Base-by-base conservation (phyloP, 2,113 vertebrate species). In the Gadus macrocephalus region DNA sequence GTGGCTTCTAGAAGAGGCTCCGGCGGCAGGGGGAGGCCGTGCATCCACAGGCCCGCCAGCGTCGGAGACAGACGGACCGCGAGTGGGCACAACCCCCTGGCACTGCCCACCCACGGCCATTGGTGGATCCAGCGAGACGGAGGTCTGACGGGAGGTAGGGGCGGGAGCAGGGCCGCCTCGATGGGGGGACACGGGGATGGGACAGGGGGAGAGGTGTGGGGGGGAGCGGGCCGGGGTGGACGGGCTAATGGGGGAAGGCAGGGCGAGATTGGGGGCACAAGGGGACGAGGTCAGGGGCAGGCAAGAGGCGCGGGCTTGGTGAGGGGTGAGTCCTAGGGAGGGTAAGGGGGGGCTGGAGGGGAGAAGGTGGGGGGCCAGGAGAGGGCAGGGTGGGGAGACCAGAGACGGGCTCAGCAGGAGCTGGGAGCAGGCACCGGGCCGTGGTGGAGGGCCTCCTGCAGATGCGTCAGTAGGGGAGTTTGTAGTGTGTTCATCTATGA, bases 281-380 rank as follows among this genome's bases (percentile, higher is more conserved):
- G 82, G 59, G 1, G 81, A 84, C 15, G 59, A 53, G 1, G 58
- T 68, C 19, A 71, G 62, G 15, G 15, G 70, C 25, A 67, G 25
- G 49, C 49, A 7, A 20, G 62, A 0, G 11, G 49, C 5, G 4
- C 35, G 15, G 3, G 31, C 42, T 11, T 7, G 19, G 22, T 58
- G 59, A 0, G 84, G 84, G 67, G 83, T 87, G 65, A 78, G 20
- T 16, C 86, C 86, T 1, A 83, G 56, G 0, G 70, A 79, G 5
- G 86, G 85, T 0, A 85, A 71, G 0, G 17, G 3, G 3, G 74
- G 77, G 70, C 76, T 81, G 72, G 80, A 67, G n/a, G 16, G 27
- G 27, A 56, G 61, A 17, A 53, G 73, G 61, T 53, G 70, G 0
- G 68, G 60, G 6, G 38, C 53, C 6, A 55, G 16, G 20, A 27